Evolutionary conservation across 1,140 invertebrate species (phyloP), one percentile per base, ranked within the genome.

Genomic region (Sminthurinus signatus): DNA sequence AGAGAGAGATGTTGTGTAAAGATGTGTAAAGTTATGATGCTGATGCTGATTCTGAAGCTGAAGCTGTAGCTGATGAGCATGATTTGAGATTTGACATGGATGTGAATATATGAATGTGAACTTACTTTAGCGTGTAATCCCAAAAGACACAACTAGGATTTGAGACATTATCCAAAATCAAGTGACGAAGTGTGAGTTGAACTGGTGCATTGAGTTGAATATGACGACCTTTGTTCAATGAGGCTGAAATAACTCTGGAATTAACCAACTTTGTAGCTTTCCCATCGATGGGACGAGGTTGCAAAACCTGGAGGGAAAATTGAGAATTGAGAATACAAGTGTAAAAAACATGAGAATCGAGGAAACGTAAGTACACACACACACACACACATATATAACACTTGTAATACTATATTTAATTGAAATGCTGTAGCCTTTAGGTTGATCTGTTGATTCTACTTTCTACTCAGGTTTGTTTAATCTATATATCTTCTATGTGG

Each of bases 141-240:
- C 93, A 96, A 78, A 91, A 96, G 1, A 94, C 92, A 76, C 93
- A 97, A 12, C 85, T 84, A 4, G 93, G 90, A 79, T 94, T 93
- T 28, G 88, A 90, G 12, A 94, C 88, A 76, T 95, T 95, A 71
- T 93, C 88, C 0, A 84, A 86, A 67, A 84, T 82, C 42, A 93
- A 77, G 78, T 95, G 91, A 64, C 84, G 84, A 74, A 95, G 84
- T 10, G 87, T 88, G 48, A 96, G 79, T 17, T 82, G 83, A 0
- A 95, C 90, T 36, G 91, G 91, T 74, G 94, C 84, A 0, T 84
- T 85, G 3, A 96, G 78, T 73, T 91, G 87, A 59, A 91, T 89
- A 74, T 92, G 89, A 14, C 88, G 81, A 0, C 88, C 88, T 78
- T 91, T 89, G 32, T 90, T 90, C 52, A 93, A 78, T 57, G 92